Conservation (phyloP, 2,888 invertebrate genomes). For the Amphipyra tragopoginis region DNA sequence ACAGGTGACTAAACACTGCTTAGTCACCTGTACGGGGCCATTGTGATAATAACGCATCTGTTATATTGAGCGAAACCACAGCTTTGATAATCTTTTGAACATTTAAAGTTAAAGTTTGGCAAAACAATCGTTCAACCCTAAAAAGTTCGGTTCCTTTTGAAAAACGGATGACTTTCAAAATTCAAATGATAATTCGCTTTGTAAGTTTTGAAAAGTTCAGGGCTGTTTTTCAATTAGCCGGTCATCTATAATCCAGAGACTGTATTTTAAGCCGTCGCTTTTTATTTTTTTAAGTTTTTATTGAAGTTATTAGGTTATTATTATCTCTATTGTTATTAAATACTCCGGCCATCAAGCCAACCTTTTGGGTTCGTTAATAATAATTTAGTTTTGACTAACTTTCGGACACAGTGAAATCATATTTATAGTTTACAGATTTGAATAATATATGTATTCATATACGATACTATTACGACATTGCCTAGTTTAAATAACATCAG, state of each 20-base stretch:
- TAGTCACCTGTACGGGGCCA: conserved; percentile 24
- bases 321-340: conserved; percentile 20
- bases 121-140: too few species aligned
- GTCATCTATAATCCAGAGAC: conserved; percentile 1
- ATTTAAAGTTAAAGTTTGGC: background rate
- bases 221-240: conserved; percentile 7
- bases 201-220: background rate
- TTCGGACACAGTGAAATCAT: conserved; percentile 6
- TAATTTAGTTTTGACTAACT: conserved; percentile 14
- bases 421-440: conserved; percentile 20
- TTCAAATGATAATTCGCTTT: background rate
- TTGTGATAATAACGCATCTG: background rate
- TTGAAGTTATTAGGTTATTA: background rate
- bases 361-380: conserved; percentile 19
- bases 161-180: background rate
- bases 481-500: conserved; percentile 13
- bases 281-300: background rate
- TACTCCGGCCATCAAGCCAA: conserved; percentile 21
- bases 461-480: background rate
- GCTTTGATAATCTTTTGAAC: too few species aligned
- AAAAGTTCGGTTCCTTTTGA: too few species aligned
- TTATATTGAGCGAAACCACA: background rate
- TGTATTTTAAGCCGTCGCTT: too few species aligned
- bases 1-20: conserved; percentile 35
- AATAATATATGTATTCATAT: conserved; percentile 17